Conservation (phyloP, 2,113 vertebrate genomes). For the Dicerorhinus sumatrensis region DNA sequence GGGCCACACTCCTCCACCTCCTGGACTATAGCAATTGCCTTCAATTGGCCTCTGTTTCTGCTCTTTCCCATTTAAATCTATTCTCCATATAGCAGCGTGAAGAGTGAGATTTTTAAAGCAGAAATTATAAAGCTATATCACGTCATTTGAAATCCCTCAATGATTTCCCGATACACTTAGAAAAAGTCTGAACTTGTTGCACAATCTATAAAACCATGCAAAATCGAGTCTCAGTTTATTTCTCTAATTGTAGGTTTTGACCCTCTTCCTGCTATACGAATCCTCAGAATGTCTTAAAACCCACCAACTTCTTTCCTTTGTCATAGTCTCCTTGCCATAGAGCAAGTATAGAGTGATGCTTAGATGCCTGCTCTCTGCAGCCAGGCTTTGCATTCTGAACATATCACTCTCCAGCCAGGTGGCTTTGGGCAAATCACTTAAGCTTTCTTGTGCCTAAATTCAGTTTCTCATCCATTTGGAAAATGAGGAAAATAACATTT, state of each 20-base stretch:
- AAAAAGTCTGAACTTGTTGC: background rate
- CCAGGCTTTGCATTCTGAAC: background rate
- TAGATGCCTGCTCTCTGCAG: background rate
- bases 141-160: background rate
- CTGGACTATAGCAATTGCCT: background rate
- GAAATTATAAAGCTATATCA: background rate
- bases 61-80: background rate
- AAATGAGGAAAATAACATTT: background rate
- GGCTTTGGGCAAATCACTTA: background rate
- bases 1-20: background rate
- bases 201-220: background rate
- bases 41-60: background rate
- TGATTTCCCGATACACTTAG: background rate
- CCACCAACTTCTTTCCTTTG: background rate
- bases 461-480: background rate
- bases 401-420: background rate
- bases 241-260: background rate
- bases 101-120: conserved; percentile 7
- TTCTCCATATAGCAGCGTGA: background rate
- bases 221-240: background rate
- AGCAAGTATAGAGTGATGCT: too few relatives aligned
- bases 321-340: background rate
- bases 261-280: background rate
- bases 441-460: background rate
- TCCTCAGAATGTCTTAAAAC: background rate